Evolutionary conservation across 2,797 vertebrate genomes (phyloP).

Genomic region (Chromobotia macracanthus): DNA sequence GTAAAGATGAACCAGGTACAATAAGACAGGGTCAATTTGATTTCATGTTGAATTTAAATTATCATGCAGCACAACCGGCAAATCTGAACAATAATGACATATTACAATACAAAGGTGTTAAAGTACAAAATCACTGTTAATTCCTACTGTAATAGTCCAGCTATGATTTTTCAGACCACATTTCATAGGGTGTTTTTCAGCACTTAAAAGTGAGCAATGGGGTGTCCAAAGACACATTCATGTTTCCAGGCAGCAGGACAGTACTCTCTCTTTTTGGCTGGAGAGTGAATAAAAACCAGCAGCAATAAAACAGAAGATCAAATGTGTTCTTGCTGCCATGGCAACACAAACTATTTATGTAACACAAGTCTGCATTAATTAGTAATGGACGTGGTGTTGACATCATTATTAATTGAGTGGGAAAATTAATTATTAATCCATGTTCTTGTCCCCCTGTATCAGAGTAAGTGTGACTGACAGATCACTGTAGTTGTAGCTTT

Average conservation of each 20-base stretch:
- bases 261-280: too few relatives aligned
- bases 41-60: constrained; percentile 19
- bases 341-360: constrained; percentile 59
- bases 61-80: neutral
- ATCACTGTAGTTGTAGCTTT: too few relatives aligned
- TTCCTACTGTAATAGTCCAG: constrained; percentile 36
- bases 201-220: constrained; percentile 73
- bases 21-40: neutral
- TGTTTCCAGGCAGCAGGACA: too few relatives aligned
- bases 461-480: constrained; percentile 43
- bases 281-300: too few relatives aligned
- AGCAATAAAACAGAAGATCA: constrained; percentile 63
- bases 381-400: constrained; percentile 53
- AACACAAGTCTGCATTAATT: constrained; percentile 64
- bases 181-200: constrained; percentile 58
- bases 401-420: constrained; percentile 54
- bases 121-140: too few relatives aligned
- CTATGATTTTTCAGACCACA: constrained; percentile 41
- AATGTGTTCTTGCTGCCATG: constrained; percentile 65
- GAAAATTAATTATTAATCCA: constrained; percentile 50
- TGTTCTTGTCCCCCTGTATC: constrained; percentile 34
- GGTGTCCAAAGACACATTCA: constrained; percentile 71
- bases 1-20: neutral
- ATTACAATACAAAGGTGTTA: neutral
- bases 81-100: neutral